These are phyloP conservation scores for Gymnosoma rotundatum DNA, from an alignment of 2,888 invertebrate species.

Conservation along the genomic window DNA sequence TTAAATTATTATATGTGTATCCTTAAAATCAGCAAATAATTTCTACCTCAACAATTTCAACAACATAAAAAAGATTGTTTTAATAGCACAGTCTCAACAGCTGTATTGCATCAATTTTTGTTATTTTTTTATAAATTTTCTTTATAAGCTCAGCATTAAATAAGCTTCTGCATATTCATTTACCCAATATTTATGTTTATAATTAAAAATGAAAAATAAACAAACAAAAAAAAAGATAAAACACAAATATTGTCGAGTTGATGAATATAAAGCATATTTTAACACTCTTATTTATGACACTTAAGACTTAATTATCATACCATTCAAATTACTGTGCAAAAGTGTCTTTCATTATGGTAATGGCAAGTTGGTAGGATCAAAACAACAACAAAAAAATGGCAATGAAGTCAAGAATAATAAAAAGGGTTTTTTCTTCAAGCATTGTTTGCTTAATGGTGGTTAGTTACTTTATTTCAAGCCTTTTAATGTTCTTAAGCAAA, in stretches of 20 bases:
- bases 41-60: no score
- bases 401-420: conserved; percentile 17
- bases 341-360: not conserved
- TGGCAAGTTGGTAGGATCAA: not conserved
- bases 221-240: not conserved
- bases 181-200: not conserved
- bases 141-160: not conserved
- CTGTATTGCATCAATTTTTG: no score
- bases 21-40: no score
- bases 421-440: conserved; percentile 19
- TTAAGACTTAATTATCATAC: conserved; percentile 17
- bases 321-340: conserved; percentile 40
- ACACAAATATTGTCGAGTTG: not conserved
- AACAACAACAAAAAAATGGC: not conserved
- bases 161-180: not conserved
- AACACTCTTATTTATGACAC: conserved; percentile 16
- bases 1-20: no score
- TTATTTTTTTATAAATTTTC: not conserved
- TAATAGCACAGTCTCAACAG: no score
- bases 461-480: conserved; percentile 61
- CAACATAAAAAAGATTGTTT: no score
- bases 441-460: conserved; percentile 56
- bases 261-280: conserved; percentile 35
- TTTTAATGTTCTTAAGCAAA: conserved; percentile 10
- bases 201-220: not conserved